Evolutionary conservation across 2,797 vertebrate species (phyloP), one percentile per base, ranked within the genome.

Genomic region (Clarias fuscus): DNA sequence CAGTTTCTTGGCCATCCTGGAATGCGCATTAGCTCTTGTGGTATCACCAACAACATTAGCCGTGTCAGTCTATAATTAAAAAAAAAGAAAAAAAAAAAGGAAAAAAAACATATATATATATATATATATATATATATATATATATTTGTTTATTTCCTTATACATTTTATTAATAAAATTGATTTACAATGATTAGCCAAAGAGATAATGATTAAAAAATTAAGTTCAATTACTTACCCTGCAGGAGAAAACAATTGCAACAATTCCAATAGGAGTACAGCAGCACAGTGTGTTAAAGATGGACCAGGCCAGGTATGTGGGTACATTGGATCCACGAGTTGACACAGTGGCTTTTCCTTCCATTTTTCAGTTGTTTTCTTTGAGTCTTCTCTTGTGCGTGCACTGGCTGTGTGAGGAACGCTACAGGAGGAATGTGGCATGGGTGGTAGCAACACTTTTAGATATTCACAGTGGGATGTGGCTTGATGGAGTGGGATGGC

Each of bases 201-300:
- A 64, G 14, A 37, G 33, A 7, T 70, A 68, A 24, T n/a, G 4
- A 76, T 8, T 8, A 48, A 83, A 20, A 85, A 30, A 14, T 30
- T 0, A 37, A n/a, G 10, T 4, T 5, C 58, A 8, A 20, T 64
- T 3, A 89, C 91, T 89, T 86, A 91, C 90, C 65, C 81, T 68
- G 53, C 80, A 82, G 58, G 91, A 92, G 81, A 8, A 92, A 56
- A 91, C 20, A 7, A 92, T 79, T 18, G 91, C 91, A 58, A 86
- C 81, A 33, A 92, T 37, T 76, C 91, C 91, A 82, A 91, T 37
- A 2, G 91, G 91, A 4, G 86, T 18, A 67, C 88, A 92, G 83
- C 90, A 92, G 37, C 86, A 92, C 2, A 91, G 4, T 70, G 90
- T 64, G 86, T 89, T 91, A 62, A 90, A 87, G 72, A 92, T 91